phyloP scores from a whole-genome alignment of 2,888 invertebrate species.

The Drosophila paramelanica region DNA sequence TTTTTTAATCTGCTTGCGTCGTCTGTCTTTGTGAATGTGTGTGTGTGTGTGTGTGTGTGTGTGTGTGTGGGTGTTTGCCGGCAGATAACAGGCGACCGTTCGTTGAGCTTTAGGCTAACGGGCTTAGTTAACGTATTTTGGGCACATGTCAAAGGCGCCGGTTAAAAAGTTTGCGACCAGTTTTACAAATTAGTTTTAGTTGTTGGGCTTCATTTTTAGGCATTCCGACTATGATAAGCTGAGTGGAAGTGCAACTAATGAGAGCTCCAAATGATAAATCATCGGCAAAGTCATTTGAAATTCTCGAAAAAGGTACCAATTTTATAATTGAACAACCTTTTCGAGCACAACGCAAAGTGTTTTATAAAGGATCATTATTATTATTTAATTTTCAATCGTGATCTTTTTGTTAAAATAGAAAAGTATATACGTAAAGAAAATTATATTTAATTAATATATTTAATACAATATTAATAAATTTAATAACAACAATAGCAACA shows the following conservation, averaged over 20 bases:
- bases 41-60: constrained; percentile 23
- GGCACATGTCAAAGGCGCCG: constrained; percentile 74
- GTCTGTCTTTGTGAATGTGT: constrained; percentile 12
- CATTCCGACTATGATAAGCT: constrained; percentile 41
- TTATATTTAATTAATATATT: too few relatives aligned
- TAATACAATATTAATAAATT: too few relatives aligned
- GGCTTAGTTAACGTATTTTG: constrained; percentile 69
- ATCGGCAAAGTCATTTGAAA: constrained; percentile 18
- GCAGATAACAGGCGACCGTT: constrained; percentile 65
- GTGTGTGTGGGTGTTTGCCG: constrained; percentile 30
- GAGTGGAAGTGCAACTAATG: constrained; percentile 34
- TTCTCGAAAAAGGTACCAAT: constrained; percentile 9
- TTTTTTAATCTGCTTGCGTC: constrained; percentile 77
- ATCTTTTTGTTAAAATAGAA: too few relatives aligned
- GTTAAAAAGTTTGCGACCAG: constrained; percentile 61
- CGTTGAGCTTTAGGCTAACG: constrained; percentile 65
- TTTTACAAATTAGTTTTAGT: constrained; percentile 77
- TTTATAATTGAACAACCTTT: constrained; percentile 35
- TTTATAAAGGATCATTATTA: not conserved
- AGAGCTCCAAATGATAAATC: constrained; percentile 41
- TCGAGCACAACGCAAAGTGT: not conserved
- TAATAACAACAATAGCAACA: too few relatives aligned
- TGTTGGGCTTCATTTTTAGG: constrained; percentile 30
- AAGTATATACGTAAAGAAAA: too few relatives aligned
- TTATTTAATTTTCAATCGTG: too few relatives aligned